Evolutionary conservation across 2,888 invertebrate genomes (phyloP).

Genomic region (Chorisops tibialis): DNA sequence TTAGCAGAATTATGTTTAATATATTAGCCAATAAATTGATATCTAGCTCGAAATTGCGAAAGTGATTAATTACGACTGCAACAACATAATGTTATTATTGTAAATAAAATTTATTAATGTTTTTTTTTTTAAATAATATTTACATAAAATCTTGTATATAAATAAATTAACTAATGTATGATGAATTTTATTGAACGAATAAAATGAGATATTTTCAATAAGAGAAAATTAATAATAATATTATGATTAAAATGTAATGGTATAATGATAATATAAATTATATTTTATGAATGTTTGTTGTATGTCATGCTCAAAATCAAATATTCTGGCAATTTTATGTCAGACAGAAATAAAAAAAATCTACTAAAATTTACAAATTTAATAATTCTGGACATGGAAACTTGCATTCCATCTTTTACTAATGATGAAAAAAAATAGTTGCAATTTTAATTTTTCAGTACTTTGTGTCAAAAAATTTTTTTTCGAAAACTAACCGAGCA

Average conservation of each 20-base stretch:
- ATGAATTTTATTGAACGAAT: slow-evolving; percentile 1
- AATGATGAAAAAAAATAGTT: background rate
- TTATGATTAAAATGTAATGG: slow-evolving; percentile 1
- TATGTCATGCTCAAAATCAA: background rate
- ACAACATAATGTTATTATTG: slow-evolving; percentile 3
- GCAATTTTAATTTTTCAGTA: background rate
- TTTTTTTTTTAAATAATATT: slow-evolving; percentile 3
- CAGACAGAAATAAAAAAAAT: slow-evolving; percentile 4
- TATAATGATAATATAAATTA: slow-evolving; percentile 6
- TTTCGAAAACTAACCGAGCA: background rate
- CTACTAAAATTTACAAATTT: too few species aligned
- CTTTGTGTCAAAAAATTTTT: background rate
- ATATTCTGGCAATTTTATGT: slow-evolving; percentile 18
- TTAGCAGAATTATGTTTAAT: too few species aligned
- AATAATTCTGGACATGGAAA: background rate
- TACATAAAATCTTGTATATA: slow-evolving; percentile 9
- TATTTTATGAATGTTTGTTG: slow-evolving; percentile 4
- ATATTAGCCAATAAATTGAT: too few species aligned
- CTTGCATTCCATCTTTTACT: background rate
- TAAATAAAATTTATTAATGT: slow-evolving; percentile 8
- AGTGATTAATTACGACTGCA: slow-evolving; percentile 15
- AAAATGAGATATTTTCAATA: background rate
- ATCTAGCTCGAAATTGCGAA: background rate
- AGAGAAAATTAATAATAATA: slow-evolving; percentile 11
- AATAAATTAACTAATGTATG: slow-evolving; percentile 9